Evolutionary conservation across 2,113 vertebrate genomes (phyloP).

Genomic region (Cairina moschata): DNA sequence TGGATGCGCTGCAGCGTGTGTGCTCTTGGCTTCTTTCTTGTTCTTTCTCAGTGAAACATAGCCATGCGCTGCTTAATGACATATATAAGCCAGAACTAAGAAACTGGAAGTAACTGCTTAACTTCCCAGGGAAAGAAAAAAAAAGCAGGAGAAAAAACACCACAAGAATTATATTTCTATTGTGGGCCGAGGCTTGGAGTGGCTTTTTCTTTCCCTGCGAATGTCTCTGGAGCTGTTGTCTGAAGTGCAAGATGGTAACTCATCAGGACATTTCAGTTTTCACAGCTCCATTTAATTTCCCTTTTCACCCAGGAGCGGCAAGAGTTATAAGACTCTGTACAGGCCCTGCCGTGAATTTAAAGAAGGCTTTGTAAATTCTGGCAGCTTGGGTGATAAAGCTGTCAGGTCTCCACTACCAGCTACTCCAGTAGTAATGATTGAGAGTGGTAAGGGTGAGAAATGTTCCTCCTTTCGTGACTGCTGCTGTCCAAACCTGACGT

Average conservation of each 20-base stretch:
- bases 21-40: background rate
- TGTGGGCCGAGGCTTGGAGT: background rate
- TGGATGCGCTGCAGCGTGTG: background rate
- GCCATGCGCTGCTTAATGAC: background rate
- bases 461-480: background rate
- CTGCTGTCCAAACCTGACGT: background rate
- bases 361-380: conserved; percentile 45
- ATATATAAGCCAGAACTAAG: background rate
- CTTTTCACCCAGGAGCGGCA: conserved; percentile 24
- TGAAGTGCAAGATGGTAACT: conserved; percentile 34
- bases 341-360: conserved; percentile 32
- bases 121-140: background rate
- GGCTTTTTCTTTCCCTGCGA: background rate
- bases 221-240: conserved; percentile 9
- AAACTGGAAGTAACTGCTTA: background rate
- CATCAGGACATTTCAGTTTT: conserved; percentile 43
- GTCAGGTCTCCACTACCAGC: conserved; percentile 25
- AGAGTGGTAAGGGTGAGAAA: background rate
- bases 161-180: background rate
- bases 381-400: conserved; percentile 54
- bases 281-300: conserved; percentile 46
- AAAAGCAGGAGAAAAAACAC: background rate
- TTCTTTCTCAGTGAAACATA: background rate
- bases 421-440: background rate
- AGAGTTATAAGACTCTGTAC: background rate